Conservation (phyloP, 2,113 vertebrate species). For the Willisornis vidua region DNA sequence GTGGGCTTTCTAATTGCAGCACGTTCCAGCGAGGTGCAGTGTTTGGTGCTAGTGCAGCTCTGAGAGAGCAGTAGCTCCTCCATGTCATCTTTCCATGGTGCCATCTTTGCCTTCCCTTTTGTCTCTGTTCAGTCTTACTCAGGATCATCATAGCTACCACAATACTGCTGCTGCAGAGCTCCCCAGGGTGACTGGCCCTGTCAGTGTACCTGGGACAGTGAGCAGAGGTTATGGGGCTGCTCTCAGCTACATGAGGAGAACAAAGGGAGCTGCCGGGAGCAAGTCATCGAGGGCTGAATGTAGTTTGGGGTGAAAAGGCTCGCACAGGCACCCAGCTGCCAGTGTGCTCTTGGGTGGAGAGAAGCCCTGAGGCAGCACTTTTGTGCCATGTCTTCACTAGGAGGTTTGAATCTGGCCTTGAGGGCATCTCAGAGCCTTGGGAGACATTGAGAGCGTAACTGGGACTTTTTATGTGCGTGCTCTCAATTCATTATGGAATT, state of each 20-base stretch:
- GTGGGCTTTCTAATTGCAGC: not conserved
- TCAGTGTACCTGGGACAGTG: not conserved
- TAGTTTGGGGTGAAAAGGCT: not conserved
- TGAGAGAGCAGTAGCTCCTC: not conserved
- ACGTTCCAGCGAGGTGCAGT: not conserved
- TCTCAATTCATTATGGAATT: not conserved
- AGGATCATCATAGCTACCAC: not conserved
- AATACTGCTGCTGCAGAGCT: not conserved
- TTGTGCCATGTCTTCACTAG: not conserved
- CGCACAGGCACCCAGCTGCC: fast-evolving
- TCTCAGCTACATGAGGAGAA: not conserved
- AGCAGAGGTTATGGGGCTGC: not conserved
- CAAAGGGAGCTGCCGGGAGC: not conserved
- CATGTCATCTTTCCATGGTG: fast-evolving
- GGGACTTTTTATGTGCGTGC: not conserved
- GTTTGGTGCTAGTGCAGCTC: not conserved
- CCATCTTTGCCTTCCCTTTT: not conserved
- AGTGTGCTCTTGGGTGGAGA: not conserved
- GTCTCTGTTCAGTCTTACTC: not conserved
- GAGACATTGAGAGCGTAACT: not conserved
- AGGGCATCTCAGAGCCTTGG: not conserved
- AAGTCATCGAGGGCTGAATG: not conserved
- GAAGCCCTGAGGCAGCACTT: not conserved
- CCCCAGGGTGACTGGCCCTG: not conserved
- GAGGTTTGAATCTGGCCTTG: not conserved